A percentile compares a stretch with the other conserved stretches of the same genome.
These are phyloP conservation scores for Thamnaconus septentrionalis DNA, from an alignment of 2,113 vertebrate species.

Conservation along the genomic window DNA sequence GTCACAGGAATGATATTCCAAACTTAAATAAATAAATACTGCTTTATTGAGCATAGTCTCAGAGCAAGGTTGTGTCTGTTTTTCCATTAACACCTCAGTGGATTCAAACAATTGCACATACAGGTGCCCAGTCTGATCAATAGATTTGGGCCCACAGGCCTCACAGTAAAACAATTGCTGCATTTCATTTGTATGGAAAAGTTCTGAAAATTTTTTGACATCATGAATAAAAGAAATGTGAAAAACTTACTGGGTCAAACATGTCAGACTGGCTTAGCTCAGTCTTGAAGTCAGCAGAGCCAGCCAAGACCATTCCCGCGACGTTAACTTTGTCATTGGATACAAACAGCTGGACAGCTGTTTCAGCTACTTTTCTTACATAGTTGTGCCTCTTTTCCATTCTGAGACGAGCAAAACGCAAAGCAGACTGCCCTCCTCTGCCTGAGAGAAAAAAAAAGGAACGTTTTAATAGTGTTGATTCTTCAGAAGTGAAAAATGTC, in stretches of 20 bases:
- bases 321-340: constrained; percentile 99
- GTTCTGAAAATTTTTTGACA: too few relatives aligned
- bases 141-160: too few relatives aligned
- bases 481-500: neutral
- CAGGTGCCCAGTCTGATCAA: too few relatives aligned
- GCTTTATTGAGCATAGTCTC: too few relatives aligned
- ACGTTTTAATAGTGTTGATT: neutral
- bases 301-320: constrained; percentile 94
- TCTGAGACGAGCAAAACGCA: constrained; percentile 96
- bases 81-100: too few relatives aligned
- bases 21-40: too few relatives aligned
- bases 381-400: constrained; percentile 99
- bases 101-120: too few relatives aligned
- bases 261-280: constrained; percentile 98
- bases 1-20: too few relatives aligned
- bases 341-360: constrained; percentile 96
- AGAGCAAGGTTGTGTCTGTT: too few relatives aligned
- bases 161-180: too few relatives aligned
- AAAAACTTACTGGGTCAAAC: constrained; percentile 93
- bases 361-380: constrained; percentile 97
- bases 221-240: too few relatives aligned
- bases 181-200: too few relatives aligned
- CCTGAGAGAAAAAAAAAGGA: constrained; percentile 70
- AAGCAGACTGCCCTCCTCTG: constrained; percentile 96
- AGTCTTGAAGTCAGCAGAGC: constrained; percentile 98